Percentiles rank a stretch among this genome's conserved stretches.
These are phyloP conservation scores for Pristiophorus japonicus DNA, from an alignment of 2,113 vertebrate species.

Conservation along the genomic window DNA sequence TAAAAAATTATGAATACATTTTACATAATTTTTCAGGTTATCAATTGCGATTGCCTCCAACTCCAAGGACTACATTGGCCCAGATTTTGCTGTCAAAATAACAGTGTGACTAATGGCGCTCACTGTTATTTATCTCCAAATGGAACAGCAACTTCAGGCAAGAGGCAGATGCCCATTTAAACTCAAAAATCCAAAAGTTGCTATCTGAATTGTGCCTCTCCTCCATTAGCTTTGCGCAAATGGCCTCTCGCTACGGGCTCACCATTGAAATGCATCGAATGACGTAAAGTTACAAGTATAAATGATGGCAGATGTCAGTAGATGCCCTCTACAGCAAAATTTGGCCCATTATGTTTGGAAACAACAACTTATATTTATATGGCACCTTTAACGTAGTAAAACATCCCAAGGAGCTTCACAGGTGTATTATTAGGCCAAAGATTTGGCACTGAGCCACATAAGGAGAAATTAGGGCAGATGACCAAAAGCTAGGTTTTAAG, in stretches of 20 bases:
- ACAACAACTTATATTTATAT: no score
- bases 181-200: background rate
- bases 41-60: background rate
- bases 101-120: background rate
- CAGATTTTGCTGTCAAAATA: background rate
- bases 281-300: background rate
- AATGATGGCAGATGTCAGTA: background rate
- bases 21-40: background rate
- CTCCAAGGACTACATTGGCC: background rate
- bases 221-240: background rate
- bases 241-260: background rate
- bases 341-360: background rate
- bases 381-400: no score
- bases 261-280: background rate
- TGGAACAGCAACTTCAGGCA: background rate
- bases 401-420: no score
- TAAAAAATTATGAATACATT: background rate
- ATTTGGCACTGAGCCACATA: no score
- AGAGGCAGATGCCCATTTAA: background rate
- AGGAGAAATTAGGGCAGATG: no score
- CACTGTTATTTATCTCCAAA: background rate
- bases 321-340: no score
- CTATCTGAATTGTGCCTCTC: background rate
- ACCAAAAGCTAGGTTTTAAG: no score
- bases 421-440: no score